Conservation (phyloP, 1,140 invertebrate genomes). For the Lepidurus packardi region DNA sequence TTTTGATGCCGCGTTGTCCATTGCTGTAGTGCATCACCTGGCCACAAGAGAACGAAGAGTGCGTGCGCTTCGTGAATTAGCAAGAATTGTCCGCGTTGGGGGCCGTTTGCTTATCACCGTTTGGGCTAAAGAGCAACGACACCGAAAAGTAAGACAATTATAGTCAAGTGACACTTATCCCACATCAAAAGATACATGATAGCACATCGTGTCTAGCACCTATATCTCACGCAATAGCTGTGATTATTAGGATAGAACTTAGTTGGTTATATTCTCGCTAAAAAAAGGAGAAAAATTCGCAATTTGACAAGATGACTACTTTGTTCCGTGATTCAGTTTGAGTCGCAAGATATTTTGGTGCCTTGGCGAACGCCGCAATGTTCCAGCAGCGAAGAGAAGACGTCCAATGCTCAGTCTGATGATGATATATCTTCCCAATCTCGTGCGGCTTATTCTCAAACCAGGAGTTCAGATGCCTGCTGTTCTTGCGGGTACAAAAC, state of each 20-base stretch:
- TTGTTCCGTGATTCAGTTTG: slow-evolving; percentile 54
- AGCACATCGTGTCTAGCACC: no score
- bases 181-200: no score
- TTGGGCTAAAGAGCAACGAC: slow-evolving; percentile 93
- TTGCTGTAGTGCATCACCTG: slow-evolving; percentile 91
- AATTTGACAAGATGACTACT: neutral
- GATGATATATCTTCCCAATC: slow-evolving; percentile 56
- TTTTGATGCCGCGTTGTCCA: slow-evolving; percentile 89
- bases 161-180: no score
- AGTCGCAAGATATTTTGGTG: slow-evolving; percentile 88
- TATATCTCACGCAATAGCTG: no score
- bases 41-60: slow-evolving; percentile 84
- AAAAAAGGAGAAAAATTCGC: neutral
- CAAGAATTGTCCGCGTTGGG: slow-evolving; percentile 79
- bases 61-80: slow-evolving; percentile 76
- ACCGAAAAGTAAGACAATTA: slow-evolving; percentile 58
- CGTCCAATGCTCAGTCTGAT: slow-evolving; percentile 56
- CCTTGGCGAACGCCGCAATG: slow-evolving; percentile 76
- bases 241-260: neutral
- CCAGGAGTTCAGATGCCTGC: slow-evolving; percentile 55
- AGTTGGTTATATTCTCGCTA: neutral
- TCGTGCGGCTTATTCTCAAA: slow-evolving; percentile 57
- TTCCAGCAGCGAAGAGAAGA: slow-evolving; percentile 52
- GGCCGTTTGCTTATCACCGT: slow-evolving; percentile 89
- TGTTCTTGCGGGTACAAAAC: slow-evolving; percentile 42